Evolutionary conservation across 1,140 invertebrate species (phyloP), one percentile per base, ranked within the genome.

Genomic region (Oryctes rhinoceros): DNA sequence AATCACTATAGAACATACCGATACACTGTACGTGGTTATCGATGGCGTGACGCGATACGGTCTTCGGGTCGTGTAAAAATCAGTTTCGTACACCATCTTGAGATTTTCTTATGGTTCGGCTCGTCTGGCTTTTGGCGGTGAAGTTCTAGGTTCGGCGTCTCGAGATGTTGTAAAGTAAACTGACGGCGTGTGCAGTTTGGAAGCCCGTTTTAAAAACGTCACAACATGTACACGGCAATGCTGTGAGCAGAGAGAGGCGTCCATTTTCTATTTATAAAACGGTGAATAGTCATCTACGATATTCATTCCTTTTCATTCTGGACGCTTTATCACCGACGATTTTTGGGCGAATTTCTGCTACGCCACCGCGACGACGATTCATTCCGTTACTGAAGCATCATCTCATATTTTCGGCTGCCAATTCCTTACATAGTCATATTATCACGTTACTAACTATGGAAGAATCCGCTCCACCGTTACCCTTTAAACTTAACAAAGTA

Each of bases 81-180:
- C 94, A 90, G 93, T 94, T 90, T 95, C 94, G 93, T 95, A 96
- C 90, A 96, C 94, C 94, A 96, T 96, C 88, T 91, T 92, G 89
- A 86, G 65, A 67, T 81, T 18, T 62, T 76, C 53, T 37, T 82
- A 59, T 47, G 76, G 39, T 44, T 81, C 65, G 59, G 49, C 59
- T 67, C 74, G 24, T 39, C 53, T 48, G 78, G 74, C 35, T 62
- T 15, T 13, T 71, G 30, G 65, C 37, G 47, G 39, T 47, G 20
- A 37, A 59, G n/a, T 77, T 62, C 37, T 48, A 79, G 78, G 48
- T 39, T 83, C 85, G 84, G 83, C 83, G 84, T 86, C 84, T 84
- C 81, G 80, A 81, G 83, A 80, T 84, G 83, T 85, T 83, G 79
- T 83, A 81, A 85, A 80, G 84, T 81, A 81, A 82, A 85, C 84